These are phyloP conservation scores for Toxostoma redivivum DNA, from an alignment of 2,113 vertebrate species.

Conservation along the genomic window DNA sequence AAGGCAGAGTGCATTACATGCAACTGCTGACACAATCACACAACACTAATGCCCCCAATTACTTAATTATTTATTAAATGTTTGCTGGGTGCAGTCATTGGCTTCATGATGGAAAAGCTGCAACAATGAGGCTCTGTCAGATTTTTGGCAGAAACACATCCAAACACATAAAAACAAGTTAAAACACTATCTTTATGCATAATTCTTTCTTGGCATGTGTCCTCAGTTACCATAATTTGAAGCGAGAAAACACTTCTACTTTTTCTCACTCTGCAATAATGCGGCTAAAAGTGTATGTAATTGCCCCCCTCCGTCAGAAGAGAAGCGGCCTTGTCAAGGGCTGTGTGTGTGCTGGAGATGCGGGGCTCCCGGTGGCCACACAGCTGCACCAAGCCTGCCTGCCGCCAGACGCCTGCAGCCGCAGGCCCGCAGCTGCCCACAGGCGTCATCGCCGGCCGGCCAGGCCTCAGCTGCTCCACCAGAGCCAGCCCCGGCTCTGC, in stretches of 20 bases:
- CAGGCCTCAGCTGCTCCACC: not conserved
- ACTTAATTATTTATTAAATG: constrained; percentile 65
- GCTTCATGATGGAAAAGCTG: constrained; percentile 56
- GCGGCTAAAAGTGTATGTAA: constrained; percentile 66
- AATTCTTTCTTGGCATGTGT: constrained; percentile 74
- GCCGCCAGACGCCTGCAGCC: not conserved
- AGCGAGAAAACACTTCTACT: constrained; percentile 74
- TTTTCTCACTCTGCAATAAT: constrained; percentile 68
- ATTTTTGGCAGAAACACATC: constrained; percentile 69
- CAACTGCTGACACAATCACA: constrained; percentile 48
- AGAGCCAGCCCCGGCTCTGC: not conserved
- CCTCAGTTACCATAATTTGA: constrained; percentile 62
- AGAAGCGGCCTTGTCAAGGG: constrained; percentile 65
- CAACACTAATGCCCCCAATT: constrained; percentile 33
- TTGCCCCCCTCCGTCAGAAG: constrained; percentile 50
- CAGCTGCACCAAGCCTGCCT: constrained; percentile 52
- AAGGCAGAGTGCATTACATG: not conserved
- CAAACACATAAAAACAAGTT: constrained; percentile 77
- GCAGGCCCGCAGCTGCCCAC: constrained; percentile 41
- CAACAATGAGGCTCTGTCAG: constrained; percentile 66
- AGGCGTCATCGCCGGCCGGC: not conserved
- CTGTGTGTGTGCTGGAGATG: constrained; percentile 1
- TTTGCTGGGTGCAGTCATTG: constrained; percentile 35
- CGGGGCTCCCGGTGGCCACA: no score
- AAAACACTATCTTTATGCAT: constrained; percentile 76